Percentiles rank a stretch among this genome's conserved stretches.
Conservation (phyloP, 2,797 vertebrate species). For the Aphelocoma californica region DNA sequence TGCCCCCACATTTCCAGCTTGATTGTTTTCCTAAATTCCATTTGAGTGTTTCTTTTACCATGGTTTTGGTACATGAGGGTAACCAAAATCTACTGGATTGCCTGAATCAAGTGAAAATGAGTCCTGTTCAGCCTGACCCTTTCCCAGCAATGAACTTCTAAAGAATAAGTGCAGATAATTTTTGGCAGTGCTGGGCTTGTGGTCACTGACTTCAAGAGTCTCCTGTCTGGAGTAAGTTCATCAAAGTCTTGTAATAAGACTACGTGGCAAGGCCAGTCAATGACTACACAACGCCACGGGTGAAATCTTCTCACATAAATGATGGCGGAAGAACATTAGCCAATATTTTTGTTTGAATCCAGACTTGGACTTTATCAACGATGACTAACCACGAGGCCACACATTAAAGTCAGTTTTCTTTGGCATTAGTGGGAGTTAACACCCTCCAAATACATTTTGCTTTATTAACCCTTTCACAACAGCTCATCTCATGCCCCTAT, state of each 20-base stretch:
- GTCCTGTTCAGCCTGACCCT: not conserved
- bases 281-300: fast-evolving
- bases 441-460: not conserved
- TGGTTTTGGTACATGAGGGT: not conserved
- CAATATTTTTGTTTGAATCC: not conserved
- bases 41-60: not conserved
- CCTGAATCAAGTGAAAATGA: not conserved
- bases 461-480: not conserved
- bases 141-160: not conserved
- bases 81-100: not conserved
- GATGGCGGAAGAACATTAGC: not conserved
- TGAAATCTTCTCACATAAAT: not conserved
- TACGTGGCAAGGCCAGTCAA: not conserved
- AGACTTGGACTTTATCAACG: not conserved
- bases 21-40: not conserved
- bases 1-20: fast-evolving
- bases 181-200: not conserved
- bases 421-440: not conserved
- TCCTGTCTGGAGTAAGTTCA: not conserved
- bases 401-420: not conserved
- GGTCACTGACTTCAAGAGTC: not conserved
- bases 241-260: not conserved
- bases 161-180: not conserved
- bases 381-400: not conserved
- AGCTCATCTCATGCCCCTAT: not conserved